These are phyloP conservation scores for Perdita meconis DNA, from an alignment of 2,888 invertebrate species.

Conservation along the genomic window DNA sequence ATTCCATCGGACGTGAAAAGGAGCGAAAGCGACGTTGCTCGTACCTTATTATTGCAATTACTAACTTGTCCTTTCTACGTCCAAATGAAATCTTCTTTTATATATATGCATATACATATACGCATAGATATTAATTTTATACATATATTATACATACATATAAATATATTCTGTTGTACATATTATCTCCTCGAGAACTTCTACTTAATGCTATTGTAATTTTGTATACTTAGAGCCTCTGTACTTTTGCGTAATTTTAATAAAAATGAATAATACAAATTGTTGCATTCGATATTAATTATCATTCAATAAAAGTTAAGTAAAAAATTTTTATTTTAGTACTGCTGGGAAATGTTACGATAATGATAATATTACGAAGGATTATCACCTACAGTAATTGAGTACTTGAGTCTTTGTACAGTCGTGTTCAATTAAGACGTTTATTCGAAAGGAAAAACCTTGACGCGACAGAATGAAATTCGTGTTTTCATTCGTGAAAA, in stretches of 20 bases:
- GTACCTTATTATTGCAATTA: conserved; percentile 65
- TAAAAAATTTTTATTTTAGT: neutral
- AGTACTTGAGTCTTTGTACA: neutral
- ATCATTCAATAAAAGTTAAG: too few relatives aligned
- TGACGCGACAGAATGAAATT: neutral
- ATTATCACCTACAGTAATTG: too few relatives aligned
- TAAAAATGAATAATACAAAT: conserved; percentile 74
- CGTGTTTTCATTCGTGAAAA: neutral
- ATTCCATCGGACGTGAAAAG: conserved; percentile 27
- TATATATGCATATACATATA: conserved; percentile 59
- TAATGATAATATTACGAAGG: too few relatives aligned
- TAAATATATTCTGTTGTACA: conserved; percentile 80
- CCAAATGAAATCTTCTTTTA: conserved; percentile 60
- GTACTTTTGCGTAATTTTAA: conserved; percentile 78
- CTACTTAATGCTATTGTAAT: conserved; percentile 79
- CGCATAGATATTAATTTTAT: conserved; percentile 53
- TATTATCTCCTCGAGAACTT: conserved; percentile 79
- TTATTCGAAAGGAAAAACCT: neutral
- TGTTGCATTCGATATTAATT: neutral
- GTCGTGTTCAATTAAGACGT: neutral
- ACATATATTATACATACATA: conserved; percentile 65
- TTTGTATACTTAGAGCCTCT: conserved; percentile 81
- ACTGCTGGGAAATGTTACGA: too few relatives aligned
- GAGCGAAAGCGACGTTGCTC: conserved; percentile 57
- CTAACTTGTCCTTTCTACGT: conserved; percentile 69